Base-by-base conservation (phyloP, 2,797 vertebrate species). In the Melanotaenia maccullochi region DNA sequence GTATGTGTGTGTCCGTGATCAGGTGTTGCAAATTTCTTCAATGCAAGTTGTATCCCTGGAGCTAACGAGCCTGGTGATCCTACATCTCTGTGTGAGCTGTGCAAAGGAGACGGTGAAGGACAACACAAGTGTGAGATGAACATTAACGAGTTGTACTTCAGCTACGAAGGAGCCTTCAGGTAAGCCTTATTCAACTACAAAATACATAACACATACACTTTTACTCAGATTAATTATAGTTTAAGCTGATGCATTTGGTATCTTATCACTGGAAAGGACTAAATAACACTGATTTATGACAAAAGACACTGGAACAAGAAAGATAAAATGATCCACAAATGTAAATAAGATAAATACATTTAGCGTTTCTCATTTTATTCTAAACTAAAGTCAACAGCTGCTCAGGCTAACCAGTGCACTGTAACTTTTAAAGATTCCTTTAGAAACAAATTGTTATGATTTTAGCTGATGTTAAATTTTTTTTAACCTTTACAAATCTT, bases 91-190 rank as follows among this genome's bases (percentile, higher is more conserved):
- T 99, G 98, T 67, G 25, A 90, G 68, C 94, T 96, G 60, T 99
- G 98, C 79, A 84, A 3, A 24, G 98, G 97, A 13, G 75, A 97
- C 20, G 20, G 0, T 0, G 0, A 0, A 0, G 95, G 94, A 52
- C 5, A 80, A 1, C 71, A 92, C 33, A 92, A 91, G 73, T 99
- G 98, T 69, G 85, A 94, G 1, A 82, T 0, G 54, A 95, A 83
- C 84, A 52, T 42, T 13, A 72, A 83, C 0, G 97, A 98, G 90
- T 76, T 1, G 61, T 99, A 98, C 82, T 97, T 91, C 44, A 89
- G 89, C 81, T 97, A 99, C 62, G 93, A 89, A 0, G 98, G 97
- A 13, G 97, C 98, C 76, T 98, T 99, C 93, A 96, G 98, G 98
- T 99, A 85, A 91, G 75, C 32, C 59, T n/a, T 58, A 13, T 14